phyloP scores from a whole-genome alignment of 2,113 vertebrate genomes.

The Dromas ardeola region DNA sequence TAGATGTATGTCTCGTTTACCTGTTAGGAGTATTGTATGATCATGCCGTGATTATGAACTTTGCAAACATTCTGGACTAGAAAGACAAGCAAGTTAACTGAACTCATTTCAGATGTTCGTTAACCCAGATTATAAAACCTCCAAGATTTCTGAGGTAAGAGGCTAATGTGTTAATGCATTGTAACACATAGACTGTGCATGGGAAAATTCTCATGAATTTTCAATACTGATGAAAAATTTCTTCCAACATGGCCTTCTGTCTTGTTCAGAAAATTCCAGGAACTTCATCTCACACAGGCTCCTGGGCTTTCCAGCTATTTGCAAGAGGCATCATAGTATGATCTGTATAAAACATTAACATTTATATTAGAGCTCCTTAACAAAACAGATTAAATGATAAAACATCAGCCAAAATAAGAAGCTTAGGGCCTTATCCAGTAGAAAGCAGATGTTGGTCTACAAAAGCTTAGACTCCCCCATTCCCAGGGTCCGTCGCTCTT shows the following conservation, averaged over 20 bases:
- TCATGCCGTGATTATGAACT: neutral
- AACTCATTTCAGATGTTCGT: neutral
- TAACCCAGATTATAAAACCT: neutral
- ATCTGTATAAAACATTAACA: neutral
- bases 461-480: neutral
- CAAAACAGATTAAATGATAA: slow-evolving; percentile 18
- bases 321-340: neutral
- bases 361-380: neutral
- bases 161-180: neutral
- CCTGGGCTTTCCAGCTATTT: neutral
- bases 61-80: neutral
- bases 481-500: neutral
- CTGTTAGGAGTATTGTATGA: neutral
- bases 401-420: slow-evolving; percentile 19
- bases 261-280: neutral
- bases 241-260: neutral
- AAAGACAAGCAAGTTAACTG: neutral
- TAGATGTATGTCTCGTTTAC: neutral
- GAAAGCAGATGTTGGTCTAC: slow-evolving; percentile 27
- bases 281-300: neutral
- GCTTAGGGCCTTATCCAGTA: slow-evolving; percentile 30
- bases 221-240: neutral
- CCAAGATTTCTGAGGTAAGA: neutral
- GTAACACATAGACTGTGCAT: neutral
- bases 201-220: neutral